Percentiles rank a stretch among this genome's conserved stretches.
Evolutionary conservation across 2,797 vertebrate species (phyloP).

Genomic region (Tapera naevia): DNA sequence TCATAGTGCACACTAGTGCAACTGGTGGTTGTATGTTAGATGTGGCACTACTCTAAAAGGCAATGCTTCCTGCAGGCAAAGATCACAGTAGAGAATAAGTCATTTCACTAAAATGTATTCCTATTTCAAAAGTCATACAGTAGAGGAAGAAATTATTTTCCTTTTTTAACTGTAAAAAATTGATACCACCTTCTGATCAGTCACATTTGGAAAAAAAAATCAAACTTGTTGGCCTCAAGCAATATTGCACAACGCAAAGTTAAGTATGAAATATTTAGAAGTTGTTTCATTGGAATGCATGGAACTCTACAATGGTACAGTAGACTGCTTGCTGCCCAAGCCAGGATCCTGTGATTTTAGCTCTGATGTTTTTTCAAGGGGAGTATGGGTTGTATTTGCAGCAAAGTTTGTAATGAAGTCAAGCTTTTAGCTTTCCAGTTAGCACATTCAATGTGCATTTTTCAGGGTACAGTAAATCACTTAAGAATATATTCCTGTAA

Average conservation of each 20-base stretch:
- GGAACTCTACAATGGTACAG: neutral
- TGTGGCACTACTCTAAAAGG: neutral
- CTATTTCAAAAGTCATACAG: neutral
- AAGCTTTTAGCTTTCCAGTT: neutral
- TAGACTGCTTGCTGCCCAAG: neutral
- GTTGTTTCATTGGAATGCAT: neutral
- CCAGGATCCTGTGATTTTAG: neutral
- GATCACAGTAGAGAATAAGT: neutral
- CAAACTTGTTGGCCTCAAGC: neutral
- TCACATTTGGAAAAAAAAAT: neutral
- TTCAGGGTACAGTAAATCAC: neutral
- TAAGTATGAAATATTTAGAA: neutral
- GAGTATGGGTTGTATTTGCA: neutral
- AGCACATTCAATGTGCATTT: neutral
- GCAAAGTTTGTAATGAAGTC: neutral
- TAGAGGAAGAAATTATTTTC: neutral
- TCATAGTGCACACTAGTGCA: neutral
- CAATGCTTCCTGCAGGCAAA: neutral
- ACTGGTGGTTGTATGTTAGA: neutral
- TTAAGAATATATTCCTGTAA: neutral
- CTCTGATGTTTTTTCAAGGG: neutral
- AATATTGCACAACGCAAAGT: neutral
- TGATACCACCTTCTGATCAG: neutral
- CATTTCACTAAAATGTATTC: neutral
- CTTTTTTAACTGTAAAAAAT: neutral